These are phyloP conservation scores for Peromyscus attwateri DNA, from an alignment of 2,797 vertebrate species.

Conservation along the genomic window DNA sequence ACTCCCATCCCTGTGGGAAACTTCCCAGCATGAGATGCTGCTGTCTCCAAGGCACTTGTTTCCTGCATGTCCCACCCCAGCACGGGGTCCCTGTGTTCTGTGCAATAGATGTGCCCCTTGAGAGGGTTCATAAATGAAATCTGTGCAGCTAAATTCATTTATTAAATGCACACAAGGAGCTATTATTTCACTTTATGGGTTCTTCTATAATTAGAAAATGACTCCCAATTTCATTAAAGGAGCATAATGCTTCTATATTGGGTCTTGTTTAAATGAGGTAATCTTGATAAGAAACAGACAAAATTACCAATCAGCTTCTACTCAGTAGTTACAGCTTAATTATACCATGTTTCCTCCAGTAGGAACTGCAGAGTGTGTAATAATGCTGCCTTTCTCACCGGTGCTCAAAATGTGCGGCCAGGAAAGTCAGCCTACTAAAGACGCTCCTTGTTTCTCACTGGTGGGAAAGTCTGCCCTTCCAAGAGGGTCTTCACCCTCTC, in stretches of 20 bases:
- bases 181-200: conserved; percentile 21
- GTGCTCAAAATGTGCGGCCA: not conserved
- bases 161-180: not conserved
- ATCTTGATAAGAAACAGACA: conserved; percentile 34
- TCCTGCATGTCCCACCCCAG: not conserved
- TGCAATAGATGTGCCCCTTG: not conserved
- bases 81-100: not conserved
- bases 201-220: conserved; percentile 55
- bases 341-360: not conserved
- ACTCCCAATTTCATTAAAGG: conserved; percentile 54
- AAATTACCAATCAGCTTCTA: not conserved
- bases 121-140: conserved; percentile 24
- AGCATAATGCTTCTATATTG: not conserved
- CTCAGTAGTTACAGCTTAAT: not conserved
- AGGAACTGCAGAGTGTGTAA: not conserved
- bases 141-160: conserved; percentile 15
- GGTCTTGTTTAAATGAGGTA: conserved; percentile 39
- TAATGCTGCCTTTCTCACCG: not conserved
- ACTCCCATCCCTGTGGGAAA: conserved; percentile 37
- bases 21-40: not conserved
- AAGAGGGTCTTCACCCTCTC: not conserved
- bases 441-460: not conserved
- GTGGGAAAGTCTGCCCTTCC: not conserved
- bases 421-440: not conserved
- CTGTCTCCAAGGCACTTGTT: conserved; percentile 10